phyloP scores from a whole-genome alignment of 2,888 invertebrate species.

The Erebia epiphron region DNA sequence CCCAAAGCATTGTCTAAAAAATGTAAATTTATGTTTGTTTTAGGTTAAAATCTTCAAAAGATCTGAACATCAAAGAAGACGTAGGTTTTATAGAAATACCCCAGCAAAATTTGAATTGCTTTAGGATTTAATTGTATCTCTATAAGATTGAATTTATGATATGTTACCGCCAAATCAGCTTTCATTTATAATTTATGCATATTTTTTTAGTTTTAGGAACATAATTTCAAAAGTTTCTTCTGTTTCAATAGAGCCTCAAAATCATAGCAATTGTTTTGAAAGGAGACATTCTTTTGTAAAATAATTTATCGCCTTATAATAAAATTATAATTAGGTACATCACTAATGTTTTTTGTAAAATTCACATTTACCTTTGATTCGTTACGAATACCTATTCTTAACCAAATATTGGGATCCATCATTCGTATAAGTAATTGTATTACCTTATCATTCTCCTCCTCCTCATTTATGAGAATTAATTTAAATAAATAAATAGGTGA shows the following conservation, averaged over 20 bases:
- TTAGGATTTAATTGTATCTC: not conserved
- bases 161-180: conserved; percentile 11
- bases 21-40: not conserved
- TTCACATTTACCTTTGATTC: conserved; percentile 40
- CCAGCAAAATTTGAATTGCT: not conserved
- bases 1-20: not conserved
- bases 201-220: conserved; percentile 26
- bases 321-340: conserved; percentile 37
- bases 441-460: conserved; percentile 8
- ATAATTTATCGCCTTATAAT: conserved; percentile 10
- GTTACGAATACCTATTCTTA: conserved; percentile 31
- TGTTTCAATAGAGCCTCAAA: conserved; percentile 25
- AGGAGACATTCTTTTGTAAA: conserved; percentile 16
- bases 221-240: conserved; percentile 19
- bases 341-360: conserved; percentile 56
- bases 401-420: conserved; percentile 21
- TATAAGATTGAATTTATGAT: not conserved
- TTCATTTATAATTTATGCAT: conserved; percentile 6
- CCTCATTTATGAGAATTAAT: conserved; percentile 20
- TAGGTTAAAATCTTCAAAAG: too few species aligned
- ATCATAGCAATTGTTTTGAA: conserved; percentile 9
- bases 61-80: not conserved
- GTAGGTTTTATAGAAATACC: not conserved
- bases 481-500: too few species aligned
- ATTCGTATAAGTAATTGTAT: not conserved